Base-by-base conservation (phyloP, 2,113 vertebrate species). In the Carassius gibelio region DNA sequence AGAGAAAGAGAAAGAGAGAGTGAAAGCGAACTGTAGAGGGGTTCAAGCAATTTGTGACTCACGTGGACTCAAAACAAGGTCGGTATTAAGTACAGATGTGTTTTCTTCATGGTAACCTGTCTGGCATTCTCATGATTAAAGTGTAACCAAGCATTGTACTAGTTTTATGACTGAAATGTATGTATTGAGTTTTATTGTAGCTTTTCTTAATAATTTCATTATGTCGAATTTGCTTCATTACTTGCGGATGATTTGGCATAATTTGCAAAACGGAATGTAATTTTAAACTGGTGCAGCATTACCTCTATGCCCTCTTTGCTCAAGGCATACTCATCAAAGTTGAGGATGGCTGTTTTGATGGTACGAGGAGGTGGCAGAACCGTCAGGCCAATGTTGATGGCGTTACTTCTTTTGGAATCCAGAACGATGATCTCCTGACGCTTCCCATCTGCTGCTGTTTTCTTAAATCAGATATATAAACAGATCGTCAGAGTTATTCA, bases 281-380 rank as follows among this genome's bases (percentile, higher is more conserved):
- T 26, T 19, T 5, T 4, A 23, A 81, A 42, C 50, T 26, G 4
- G 26, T 2, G 7, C 23, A 55, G 26, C 7, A 93, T 96, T 93
- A 99, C 98, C 97, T 99, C 98, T 82, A 99, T 99, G 88, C 98
- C 98, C 94, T 99, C 98, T 91, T 99, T 99, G 94, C 98, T 99
- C 92, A 99, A 95, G 88, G 98, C 98, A 80, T 99, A 99, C 92
- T 99, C 98, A 5, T 99, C 98, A 30, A 99, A 99, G 93, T 99
- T 99, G 93, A 99, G 95, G 91, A 99, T 99, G 86, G 98, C 98
- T 19, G 96, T 97, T 94, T 99, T 99, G 92, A 99, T 99, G 7
- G 98, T 99, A 84, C 98, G 96, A 0, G 98, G 98, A 72, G 97
- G 98, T 48, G 98, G 98, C 81, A 99, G 92, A 21, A 99, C 98